Evolutionary conservation across 2,888 invertebrate genomes (phyloP), one percentile per base, ranked within the genome.

Genomic region (Strigamia maritima): DNA sequence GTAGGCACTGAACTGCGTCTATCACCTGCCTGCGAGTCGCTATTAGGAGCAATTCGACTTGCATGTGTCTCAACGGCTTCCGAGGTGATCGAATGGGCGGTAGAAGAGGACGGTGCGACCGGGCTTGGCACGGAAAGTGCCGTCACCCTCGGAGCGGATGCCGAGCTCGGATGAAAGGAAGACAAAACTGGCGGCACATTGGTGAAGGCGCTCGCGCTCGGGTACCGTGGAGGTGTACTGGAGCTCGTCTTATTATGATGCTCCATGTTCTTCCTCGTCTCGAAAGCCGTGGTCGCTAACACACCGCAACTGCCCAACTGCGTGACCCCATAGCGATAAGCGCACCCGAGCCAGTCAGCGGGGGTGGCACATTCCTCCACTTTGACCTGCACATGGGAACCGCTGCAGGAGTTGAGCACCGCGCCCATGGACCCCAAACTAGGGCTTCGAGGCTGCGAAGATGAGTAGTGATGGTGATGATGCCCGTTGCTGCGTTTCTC

Each of bases 131-230:
- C 28, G 10, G 78, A 19, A 16, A 14, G n/a, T 14, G 24, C 12
- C 22, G 74, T 22, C 38, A 76, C 28, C 35, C 35, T 35, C 35
- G 35, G 35, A 6, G 35, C 7, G 10, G 35, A 6, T 8, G 35
- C 10, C 35, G 35, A 6, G 35, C 35, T 35, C 31, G 76, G 38
- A 35, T 19, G 24, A 26, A 40, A 40, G n/a, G 54, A 54, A 49
- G 54, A 22, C 3, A 80, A 75, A 7, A 78, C 77, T 2, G 75
- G 54, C 12, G 81, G 79, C 6, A 81, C 77, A 70, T 81, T 81
- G 75, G 79, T 79, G 80, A 81, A 81, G 49, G 81, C 81, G 78
- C 81, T 81, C 38, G 81, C 78, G n/a, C 80, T 80, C 16, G 80
- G 78, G 24, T 81, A 81, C 8, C 81, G 77, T 60, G 35, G 35